phyloP scores from a whole-genome alignment of 2,113 vertebrate genomes.

The Athene cunicularia region DNA sequence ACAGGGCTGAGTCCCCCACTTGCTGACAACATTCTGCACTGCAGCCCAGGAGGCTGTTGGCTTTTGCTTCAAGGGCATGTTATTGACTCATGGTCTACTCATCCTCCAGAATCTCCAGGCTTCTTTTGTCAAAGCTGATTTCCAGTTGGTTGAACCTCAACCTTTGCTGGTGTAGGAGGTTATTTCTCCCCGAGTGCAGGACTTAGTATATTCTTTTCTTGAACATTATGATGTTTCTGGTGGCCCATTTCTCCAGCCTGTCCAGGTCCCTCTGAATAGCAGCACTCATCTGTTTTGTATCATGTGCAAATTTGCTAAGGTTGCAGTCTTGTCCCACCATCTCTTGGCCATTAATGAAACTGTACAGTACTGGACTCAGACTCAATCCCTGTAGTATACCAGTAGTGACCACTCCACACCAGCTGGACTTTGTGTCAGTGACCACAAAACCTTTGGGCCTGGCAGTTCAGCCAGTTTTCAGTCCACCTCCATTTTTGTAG shows the following conservation, averaged over 20 bases:
- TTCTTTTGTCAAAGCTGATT: background rate
- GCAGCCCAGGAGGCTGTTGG: background rate
- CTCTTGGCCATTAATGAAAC: background rate
- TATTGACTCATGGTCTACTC: background rate
- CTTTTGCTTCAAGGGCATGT: background rate
- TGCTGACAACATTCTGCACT: background rate
- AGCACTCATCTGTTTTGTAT: background rate
- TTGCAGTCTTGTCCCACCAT: background rate
- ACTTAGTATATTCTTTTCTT: background rate
- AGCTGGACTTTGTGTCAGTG: background rate
- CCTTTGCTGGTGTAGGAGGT: background rate
- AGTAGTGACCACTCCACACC: background rate
- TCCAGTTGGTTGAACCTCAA: background rate
- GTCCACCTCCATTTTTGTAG: background rate
- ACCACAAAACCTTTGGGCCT: background rate
- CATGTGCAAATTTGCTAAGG: background rate
- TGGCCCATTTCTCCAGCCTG: background rate
- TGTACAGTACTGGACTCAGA: background rate
- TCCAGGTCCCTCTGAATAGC: background rate
- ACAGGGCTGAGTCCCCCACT: background rate
- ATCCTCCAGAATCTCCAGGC: background rate
- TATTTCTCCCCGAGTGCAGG: background rate
- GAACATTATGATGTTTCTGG: background rate
- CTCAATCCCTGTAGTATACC: background rate
- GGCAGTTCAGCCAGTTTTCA: background rate